phyloP scores from a whole-genome alignment of 1,140 invertebrate genomes.

The Lepidurus apus region DNA sequence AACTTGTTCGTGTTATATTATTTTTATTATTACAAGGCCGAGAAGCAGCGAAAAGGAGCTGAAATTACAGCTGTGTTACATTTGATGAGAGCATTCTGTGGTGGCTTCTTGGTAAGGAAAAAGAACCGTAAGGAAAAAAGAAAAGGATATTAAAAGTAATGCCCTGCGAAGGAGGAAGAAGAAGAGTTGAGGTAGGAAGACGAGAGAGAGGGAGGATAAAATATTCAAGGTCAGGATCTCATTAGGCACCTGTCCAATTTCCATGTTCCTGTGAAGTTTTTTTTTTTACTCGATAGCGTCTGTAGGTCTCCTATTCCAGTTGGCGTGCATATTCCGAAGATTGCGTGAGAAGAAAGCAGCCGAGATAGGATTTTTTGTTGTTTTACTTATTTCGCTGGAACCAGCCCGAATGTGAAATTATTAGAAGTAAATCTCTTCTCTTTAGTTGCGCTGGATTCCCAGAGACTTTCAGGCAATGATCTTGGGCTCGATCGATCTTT shows the following conservation, averaged over 20 bases:
- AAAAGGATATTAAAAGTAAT: not conserved
- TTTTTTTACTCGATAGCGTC: too few species aligned
- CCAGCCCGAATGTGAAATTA: too few species aligned
- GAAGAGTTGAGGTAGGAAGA: not conserved
- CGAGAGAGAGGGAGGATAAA: not conserved
- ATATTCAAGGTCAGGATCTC: slow-evolving; percentile 13
- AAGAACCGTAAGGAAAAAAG: not conserved
- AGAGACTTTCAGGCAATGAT: too few species aligned
- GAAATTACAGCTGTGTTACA: slow-evolving; percentile 4
- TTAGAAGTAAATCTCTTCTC: too few species aligned
- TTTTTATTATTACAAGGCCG: not conserved
- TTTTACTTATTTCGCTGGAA: too few species aligned
- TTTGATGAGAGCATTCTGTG: not conserved
- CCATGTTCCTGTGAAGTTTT: not conserved
- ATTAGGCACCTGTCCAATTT: slow-evolving; percentile 21
- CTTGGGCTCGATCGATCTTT: too few species aligned
- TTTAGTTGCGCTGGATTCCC: too few species aligned
- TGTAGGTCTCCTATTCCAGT: too few species aligned
- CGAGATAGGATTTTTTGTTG: too few species aligned
- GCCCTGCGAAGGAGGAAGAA: not conserved
- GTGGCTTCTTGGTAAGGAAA: not conserved
- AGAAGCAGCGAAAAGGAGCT: not conserved
- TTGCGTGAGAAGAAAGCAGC: too few species aligned
- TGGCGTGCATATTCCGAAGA: too few species aligned
- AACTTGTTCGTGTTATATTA: not conserved